phyloP scores from a whole-genome alignment of 1,140 invertebrate species.

The Zaprionus capensis region DNA sequence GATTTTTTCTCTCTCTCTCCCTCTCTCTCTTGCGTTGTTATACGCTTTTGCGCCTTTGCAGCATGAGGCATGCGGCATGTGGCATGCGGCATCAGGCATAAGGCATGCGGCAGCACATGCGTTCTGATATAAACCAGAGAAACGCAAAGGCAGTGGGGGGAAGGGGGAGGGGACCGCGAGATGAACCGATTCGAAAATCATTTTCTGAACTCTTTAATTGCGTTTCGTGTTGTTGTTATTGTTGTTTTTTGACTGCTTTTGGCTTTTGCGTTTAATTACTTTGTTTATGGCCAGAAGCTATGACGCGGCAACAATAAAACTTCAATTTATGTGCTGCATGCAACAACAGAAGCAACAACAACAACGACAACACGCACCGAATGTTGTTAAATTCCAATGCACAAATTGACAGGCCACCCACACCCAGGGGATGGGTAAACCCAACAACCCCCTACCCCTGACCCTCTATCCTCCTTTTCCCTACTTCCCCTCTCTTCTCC shows the following conservation, averaged over 20 bases:
- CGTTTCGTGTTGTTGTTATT: conserved; percentile 49
- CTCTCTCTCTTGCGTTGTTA: conserved; percentile 26
- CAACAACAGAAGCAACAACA: conserved; percentile 5
- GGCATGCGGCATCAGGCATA: conserved; percentile 43
- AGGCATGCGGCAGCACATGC: conserved; percentile 45
- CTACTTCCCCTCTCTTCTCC: neutral
- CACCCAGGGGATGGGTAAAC: neutral
- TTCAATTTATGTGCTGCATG: conserved; percentile 75
- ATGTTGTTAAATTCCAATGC: conserved; percentile 77
- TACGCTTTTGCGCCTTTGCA: conserved; percentile 40
- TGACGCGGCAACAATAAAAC: conserved; percentile 75
- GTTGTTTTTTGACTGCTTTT: conserved; percentile 48
- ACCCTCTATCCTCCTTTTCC: neutral
- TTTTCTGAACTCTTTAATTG: conserved; percentile 80
- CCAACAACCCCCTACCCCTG: neutral
- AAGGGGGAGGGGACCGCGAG: neutral
- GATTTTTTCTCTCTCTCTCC: conserved; percentile 23
- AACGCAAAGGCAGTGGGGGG: neutral
- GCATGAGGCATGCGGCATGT: conserved; percentile 52
- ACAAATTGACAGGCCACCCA: conserved; percentile 76
- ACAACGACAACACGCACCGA: conserved; percentile 22
- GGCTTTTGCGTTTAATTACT: conserved; percentile 79
- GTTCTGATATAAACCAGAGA: conserved; percentile 66
- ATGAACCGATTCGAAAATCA: conserved; percentile 58
- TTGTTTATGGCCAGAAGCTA: conserved; percentile 73